Base-by-base conservation (phyloP, 2,797 vertebrate species). In the Gephyroberyx darwinii region DNA sequence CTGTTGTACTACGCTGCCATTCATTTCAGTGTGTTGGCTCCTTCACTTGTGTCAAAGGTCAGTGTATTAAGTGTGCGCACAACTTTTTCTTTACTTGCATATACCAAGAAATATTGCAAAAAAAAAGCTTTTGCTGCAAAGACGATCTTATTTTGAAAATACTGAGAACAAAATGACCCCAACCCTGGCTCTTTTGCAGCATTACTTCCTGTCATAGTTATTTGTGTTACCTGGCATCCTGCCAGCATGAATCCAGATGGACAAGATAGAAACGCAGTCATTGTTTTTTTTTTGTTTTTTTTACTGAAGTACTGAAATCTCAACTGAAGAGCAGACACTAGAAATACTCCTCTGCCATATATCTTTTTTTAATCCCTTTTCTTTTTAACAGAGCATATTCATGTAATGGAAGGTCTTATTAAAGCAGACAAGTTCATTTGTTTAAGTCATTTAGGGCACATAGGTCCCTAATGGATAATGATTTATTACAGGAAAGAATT, bases 371-470 rank as follows among this genome's bases (percentile, higher is more conserved):
- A 6, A 43, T 62, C 60, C 61, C 58, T 63, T 51, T 70, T 85
- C 64, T 48, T 82, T 81, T 86, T 79, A 82, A 84, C 65, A 59
- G 84, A 82, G 76, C 81, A 88, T 79, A 77, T 79, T 85, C 85
- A 84, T 89, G 88, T 92, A 92, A 93, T 93, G 88, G 90, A 87
- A 86, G 86, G 86, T 91, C 92, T 94, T 92, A 93, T 93, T 94
- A 93, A 93, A 92, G 84, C 86, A 87, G 92, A 94, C 93, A 92
- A 90, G 91, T 93, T 94, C 90, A 94, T 94, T 95, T 93, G 92
- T 94, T 93, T 85, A 88, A 94, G 92, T 94, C 92, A 90, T 93
- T 92, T 90, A 91, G 86, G 86, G 88, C 88, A 88, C 88, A 88
- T 75, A 75, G 90, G 91, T 90, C 91, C 80, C 91, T 89, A 90